Percentiles rank a stretch among this genome's conserved stretches.
Evolutionary conservation across 2,113 vertebrate genomes (phyloP).

Genomic region (Calyptommatus sinebrachiatus): DNA sequence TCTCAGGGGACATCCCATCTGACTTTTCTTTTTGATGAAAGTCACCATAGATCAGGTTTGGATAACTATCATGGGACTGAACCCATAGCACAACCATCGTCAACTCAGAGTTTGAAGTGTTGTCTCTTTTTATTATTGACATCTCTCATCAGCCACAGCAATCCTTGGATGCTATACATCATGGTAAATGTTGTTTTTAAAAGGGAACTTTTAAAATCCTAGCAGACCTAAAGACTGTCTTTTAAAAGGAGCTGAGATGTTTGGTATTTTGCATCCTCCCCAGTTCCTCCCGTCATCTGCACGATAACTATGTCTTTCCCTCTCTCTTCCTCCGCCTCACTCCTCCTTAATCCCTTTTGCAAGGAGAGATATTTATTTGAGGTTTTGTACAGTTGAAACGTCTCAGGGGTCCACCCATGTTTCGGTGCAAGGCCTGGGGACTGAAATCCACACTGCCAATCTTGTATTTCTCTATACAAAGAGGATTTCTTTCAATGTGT

Average conservation of each 20-base stretch:
- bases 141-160: no score
- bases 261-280: no score
- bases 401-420: neutral
- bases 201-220: no score
- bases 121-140: no score
- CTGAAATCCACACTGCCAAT: neutral
- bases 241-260: neutral
- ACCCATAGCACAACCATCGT: no score
- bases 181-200: no score
- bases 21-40: no score
- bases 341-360: slow-evolving; percentile 1
- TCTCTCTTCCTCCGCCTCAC: neutral
- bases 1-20: no score
- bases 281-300: neutral
- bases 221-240: neutral
- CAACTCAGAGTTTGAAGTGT: no score
- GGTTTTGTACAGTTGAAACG: neutral
- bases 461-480: slow-evolving; percentile 6
- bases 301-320: neutral
- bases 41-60: no score
- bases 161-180: no score
- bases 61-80: no score
- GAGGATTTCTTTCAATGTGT: neutral
- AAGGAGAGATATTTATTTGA: slow-evolving; percentile 31
- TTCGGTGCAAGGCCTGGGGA: neutral